A percentile compares a stretch with the other conserved stretches of the same genome.
Conservation (phyloP, 2,888 invertebrate species). For the Perizoma affinitatum region DNA sequence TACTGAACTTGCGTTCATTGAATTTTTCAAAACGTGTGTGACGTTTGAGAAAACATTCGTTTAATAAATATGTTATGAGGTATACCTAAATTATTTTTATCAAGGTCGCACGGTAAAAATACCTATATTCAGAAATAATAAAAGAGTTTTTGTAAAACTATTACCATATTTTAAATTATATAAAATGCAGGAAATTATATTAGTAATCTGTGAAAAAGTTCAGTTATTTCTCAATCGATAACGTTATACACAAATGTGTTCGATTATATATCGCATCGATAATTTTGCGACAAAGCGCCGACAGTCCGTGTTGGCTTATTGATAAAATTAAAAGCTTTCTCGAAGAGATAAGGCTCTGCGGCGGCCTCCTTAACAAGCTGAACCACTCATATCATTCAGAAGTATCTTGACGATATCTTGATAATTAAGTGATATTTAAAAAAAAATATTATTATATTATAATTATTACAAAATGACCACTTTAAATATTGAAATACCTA, state of each 20-base stretch:
- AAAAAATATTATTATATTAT: too few relatives aligned
- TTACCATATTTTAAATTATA: conserved; percentile 1
- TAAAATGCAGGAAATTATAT: not conserved
- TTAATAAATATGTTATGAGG: too few relatives aligned
- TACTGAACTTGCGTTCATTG: too few relatives aligned
- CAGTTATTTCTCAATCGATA: conserved; percentile 17
- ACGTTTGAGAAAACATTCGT: too few relatives aligned
- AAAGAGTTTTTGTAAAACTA: not conserved
- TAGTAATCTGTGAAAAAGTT: conserved; percentile 7
- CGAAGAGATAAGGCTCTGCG: conserved; percentile 15
- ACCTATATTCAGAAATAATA: not conserved
- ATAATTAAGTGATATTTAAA: conserved; percentile 33
- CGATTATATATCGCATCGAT: conserved; percentile 44
- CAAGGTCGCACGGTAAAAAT: too few relatives aligned
- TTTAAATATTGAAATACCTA: too few relatives aligned
- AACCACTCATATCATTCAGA: conserved; percentile 21
- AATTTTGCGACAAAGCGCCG: conserved; percentile 60
- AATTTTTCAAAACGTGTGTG: too few relatives aligned
- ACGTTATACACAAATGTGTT: conserved; percentile 2
- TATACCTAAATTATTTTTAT: too few relatives aligned
- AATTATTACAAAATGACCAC: too few relatives aligned
- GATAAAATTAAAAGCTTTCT: conserved; percentile 62
- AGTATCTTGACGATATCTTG: conserved; percentile 28
- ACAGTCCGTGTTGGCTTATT: conserved; percentile 61
- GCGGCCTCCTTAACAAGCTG: conserved; percentile 31